phyloP scores from a whole-genome alignment of 2,797 vertebrate species.

The Cyprinella venusta region DNA sequence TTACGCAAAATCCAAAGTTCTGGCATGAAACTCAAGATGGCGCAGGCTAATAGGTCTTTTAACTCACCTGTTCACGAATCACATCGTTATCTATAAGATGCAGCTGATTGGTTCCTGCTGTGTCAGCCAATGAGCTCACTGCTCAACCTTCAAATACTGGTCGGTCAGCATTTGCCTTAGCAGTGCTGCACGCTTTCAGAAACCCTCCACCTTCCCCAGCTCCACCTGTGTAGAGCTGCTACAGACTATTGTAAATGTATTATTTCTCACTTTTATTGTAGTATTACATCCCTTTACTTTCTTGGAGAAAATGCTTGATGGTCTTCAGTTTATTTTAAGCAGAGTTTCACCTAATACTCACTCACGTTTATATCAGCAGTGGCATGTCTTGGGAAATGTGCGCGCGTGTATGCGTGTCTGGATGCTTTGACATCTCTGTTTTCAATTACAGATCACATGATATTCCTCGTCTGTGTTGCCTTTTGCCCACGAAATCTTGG shows the following conservation, averaged over 20 bases:
- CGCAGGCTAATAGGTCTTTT: no score
- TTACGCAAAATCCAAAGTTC: background rate
- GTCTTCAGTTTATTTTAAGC: background rate
- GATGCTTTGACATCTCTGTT: constrained; percentile 64
- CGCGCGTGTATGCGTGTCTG: constrained; percentile 15
- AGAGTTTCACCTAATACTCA: background rate
- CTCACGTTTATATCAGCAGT: background rate
- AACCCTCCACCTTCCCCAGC: no score
- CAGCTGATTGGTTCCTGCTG: no score
- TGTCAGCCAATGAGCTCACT: no score
- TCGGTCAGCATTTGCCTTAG: no score
- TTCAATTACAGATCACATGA: constrained; percentile 77
- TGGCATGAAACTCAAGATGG: no score
- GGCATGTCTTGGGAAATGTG: constrained; percentile 15
- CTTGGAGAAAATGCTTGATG: background rate
- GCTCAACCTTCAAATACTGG: no score
- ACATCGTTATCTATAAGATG: no score
- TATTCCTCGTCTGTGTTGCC: constrained; percentile 42
- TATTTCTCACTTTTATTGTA: background rate
- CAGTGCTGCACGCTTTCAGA: no score
- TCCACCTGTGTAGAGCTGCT: no score
- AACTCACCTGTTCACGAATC: no score
- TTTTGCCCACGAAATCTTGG: constrained; percentile 60
- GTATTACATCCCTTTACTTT: background rate
- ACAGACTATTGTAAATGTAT: background rate